Conservation (phyloP, 2,113 vertebrate genomes). For the Gorsachius goisagi region DNA sequence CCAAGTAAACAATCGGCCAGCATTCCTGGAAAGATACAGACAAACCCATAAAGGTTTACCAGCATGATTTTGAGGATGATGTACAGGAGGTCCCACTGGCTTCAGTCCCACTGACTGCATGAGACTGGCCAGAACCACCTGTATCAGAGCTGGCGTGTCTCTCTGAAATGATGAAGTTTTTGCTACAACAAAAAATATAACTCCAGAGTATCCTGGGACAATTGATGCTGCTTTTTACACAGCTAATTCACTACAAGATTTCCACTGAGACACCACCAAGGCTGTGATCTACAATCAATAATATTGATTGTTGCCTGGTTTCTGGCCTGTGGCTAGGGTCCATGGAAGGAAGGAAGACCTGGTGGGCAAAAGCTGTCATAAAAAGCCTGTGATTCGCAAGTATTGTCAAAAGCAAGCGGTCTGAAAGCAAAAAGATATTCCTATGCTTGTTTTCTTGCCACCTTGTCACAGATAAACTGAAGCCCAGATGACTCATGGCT, state of each 20-base stretch:
- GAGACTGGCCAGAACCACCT: background rate
- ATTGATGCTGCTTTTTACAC: background rate
- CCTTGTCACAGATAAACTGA: background rate
- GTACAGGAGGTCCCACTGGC: background rate
- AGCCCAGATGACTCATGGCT: background rate
- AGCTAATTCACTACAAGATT: background rate
- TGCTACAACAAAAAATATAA: background rate
- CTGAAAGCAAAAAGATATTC: background rate
- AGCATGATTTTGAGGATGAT: background rate
- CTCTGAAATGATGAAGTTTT: background rate
- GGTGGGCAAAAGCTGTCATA: background rate
- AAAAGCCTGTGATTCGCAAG: background rate
- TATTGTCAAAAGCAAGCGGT: background rate
- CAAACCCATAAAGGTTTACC: background rate
- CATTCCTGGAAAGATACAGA: background rate
- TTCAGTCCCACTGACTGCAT: background rate
- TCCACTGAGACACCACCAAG: background rate
- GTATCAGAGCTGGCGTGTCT: fast-evolving
- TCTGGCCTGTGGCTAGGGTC: background rate
- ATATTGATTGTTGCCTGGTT: background rate
- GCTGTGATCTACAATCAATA: background rate
- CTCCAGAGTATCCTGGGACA: background rate
- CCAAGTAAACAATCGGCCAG: background rate
- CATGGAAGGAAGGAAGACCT: background rate
- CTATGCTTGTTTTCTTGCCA: background rate